A percentile compares a stretch with the other conserved stretches of the same genome.
Conservation (phyloP, 1,140 invertebrate genomes). For the Drosophila funebris region DNA sequence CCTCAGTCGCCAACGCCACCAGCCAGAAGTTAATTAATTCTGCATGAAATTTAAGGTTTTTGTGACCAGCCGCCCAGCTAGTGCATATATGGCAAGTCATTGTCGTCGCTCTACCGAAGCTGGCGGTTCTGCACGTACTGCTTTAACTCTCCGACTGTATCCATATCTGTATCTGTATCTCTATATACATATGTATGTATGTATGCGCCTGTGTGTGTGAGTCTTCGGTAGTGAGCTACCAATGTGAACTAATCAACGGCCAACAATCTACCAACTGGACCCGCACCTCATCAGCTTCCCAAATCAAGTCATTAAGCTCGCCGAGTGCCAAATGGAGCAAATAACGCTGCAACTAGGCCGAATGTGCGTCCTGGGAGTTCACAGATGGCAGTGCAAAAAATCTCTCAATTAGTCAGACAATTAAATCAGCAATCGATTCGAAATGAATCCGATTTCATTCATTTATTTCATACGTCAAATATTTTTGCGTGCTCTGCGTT, state of each 20-base stretch:
- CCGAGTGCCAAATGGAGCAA: slow-evolving; percentile 79
- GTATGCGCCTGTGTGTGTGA: neutral
- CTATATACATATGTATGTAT: neutral
- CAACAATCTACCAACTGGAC: slow-evolving; percentile 42
- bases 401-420: slow-evolving; percentile 84
- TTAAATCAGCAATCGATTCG: slow-evolving; percentile 79
- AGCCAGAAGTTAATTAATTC: slow-evolving; percentile 79
- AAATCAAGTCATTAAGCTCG: slow-evolving; percentile 80
- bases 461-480: slow-evolving; percentile 49
- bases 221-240: neutral
- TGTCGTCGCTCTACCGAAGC: slow-evolving; percentile 54
- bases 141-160: slow-evolving; percentile 19
- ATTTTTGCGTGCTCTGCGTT: slow-evolving; percentile 16
- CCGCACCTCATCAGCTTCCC: slow-evolving; percentile 65
- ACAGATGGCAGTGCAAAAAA: slow-evolving; percentile 64
- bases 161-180: slow-evolving; percentile 9
- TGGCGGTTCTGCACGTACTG: slow-evolving; percentile 69
- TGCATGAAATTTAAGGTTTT: slow-evolving; percentile 79
- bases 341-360: slow-evolving; percentile 62
- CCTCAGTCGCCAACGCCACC: slow-evolving; percentile 40
- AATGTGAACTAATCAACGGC: slow-evolving; percentile 67
- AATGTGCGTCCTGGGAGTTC: slow-evolving; percentile 72
- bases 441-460: slow-evolving; percentile 60
- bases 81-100: slow-evolving; percentile 76
- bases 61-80: slow-evolving; percentile 31